Conservation (phyloP, 2,797 vertebrate genomes). For the Anabas testudineus region DNA sequence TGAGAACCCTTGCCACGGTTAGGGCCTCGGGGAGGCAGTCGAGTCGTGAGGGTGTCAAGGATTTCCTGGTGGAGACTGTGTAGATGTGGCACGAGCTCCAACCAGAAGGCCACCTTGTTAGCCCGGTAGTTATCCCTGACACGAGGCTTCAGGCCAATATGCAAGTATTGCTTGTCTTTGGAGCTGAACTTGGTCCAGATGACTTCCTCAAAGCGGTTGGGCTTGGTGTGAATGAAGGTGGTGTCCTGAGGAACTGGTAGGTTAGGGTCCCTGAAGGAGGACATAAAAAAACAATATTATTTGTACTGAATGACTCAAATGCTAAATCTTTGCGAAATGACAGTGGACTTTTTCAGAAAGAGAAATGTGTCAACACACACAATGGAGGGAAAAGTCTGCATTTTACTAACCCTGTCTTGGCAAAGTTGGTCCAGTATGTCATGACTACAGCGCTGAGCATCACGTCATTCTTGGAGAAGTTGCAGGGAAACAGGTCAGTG, state of each 20-base stretch:
- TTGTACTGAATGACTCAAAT: no score
- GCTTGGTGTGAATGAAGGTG: slow-evolving; percentile 97
- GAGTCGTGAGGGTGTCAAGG: slow-evolving; percentile 85
- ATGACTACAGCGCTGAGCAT: slow-evolving; percentile 98
- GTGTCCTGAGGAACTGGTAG: slow-evolving; percentile 95
- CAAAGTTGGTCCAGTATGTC: slow-evolving; percentile 99
- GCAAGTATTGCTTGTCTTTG: slow-evolving; percentile 96
- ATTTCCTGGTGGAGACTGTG: slow-evolving; percentile 88
- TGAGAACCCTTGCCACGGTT: slow-evolving; percentile 66
- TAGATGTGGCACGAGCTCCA: slow-evolving; percentile 94
- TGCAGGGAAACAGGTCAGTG: slow-evolving; percentile 96
- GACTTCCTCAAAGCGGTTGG: slow-evolving; percentile 96
- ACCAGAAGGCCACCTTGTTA: slow-evolving; percentile 98
- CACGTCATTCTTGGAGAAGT: slow-evolving; percentile 98
- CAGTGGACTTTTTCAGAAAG: background rate
- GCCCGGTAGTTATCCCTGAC: slow-evolving; percentile 95
- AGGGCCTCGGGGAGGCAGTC: slow-evolving; percentile 80
- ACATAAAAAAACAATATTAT: background rate
- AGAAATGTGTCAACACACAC: background rate
- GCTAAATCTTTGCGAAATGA: no score
- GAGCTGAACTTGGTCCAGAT: slow-evolving; percentile 97
- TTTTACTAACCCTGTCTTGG: slow-evolving; percentile 91
- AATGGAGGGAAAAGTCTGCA: background rate
- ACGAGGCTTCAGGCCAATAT: slow-evolving; percentile 94
- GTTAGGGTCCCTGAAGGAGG: slow-evolving; percentile 89